Evolutionary conservation across 2,113 vertebrate genomes (phyloP).

Genomic region (Trachemys scripta): DNA sequence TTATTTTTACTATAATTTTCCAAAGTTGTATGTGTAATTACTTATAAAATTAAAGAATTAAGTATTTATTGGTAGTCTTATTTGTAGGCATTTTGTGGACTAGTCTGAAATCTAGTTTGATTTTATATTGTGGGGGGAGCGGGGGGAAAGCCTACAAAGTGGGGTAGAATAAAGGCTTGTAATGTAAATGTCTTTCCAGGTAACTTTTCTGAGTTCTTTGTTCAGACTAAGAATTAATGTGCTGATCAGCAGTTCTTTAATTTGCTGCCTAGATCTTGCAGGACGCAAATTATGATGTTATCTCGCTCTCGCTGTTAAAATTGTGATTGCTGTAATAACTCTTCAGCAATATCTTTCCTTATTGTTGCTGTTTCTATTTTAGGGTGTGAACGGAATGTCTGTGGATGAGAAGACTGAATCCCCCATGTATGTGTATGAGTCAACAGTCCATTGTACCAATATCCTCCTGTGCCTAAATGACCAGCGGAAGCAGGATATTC

Average conservation of each 20-base stretch:
- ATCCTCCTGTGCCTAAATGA: conserved; percentile 99
- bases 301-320: background rate
- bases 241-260: background rate
- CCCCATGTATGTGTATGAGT: conserved; percentile 99
- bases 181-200: background rate
- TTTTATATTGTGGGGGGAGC: background rate
- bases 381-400: conserved; percentile 99
- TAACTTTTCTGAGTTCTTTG: background rate
- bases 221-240: background rate
- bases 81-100: conserved; percentile 18
- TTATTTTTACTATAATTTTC: conserved; percentile 18
- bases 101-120: background rate
- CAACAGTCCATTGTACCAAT: conserved; percentile 99
- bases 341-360: background rate
- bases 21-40: background rate
- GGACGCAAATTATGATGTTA: background rate
- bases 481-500: conserved; percentile 99
- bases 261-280: background rate
- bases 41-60: conserved; percentile 17
- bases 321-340: background rate
- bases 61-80: background rate
- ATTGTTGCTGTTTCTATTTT: conserved; percentile 80
- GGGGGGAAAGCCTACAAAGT: background rate
- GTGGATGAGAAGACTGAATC: conserved; percentile 99
- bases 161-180: background rate